Conservation (phyloP, 2,888 invertebrate genomes). For the Brachynemurus nebulosus region DNA sequence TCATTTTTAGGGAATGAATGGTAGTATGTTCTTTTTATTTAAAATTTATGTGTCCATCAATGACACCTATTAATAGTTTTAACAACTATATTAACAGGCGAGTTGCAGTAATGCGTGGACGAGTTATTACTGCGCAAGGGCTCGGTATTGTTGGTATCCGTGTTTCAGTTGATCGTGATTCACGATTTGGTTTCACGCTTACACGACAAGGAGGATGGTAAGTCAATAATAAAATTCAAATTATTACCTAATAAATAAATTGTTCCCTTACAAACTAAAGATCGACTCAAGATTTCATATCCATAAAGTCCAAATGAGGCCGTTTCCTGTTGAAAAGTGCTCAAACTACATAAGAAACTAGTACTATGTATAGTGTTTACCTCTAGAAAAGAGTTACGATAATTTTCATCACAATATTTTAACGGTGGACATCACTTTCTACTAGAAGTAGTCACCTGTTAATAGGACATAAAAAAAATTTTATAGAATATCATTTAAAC, state of each 20-base stretch:
- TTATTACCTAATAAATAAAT: neutral
- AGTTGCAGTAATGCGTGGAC: constrained; percentile 96
- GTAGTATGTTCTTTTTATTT: constrained; percentile 5
- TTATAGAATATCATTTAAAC: too few relatives aligned
- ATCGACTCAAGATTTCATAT: too few relatives aligned
- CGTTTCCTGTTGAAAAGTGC: too few relatives aligned
- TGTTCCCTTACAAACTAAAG: too few relatives aligned
- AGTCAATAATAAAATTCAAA: constrained; percentile 33
- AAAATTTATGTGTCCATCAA: neutral
- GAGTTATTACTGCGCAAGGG: constrained; percentile 88
- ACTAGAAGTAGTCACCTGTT: too few relatives aligned
- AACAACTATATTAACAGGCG: constrained; percentile 52
- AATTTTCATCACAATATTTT: too few relatives aligned
- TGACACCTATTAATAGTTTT: neutral
- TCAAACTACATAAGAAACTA: too few relatives aligned
- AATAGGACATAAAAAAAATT: too few relatives aligned
- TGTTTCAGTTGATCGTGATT: constrained; percentile 87
- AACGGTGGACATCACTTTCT: too few relatives aligned
- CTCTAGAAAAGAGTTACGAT: too few relatives aligned
- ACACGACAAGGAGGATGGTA: constrained; percentile 90
- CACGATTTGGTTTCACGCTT: constrained; percentile 90
- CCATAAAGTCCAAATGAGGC: too few relatives aligned
- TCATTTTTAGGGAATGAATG: constrained; percentile 4
- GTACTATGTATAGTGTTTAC: too few relatives aligned
- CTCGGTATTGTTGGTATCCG: constrained; percentile 94